These are phyloP conservation scores for Erethizon dorsatum DNA, from an alignment of 2,797 vertebrate genomes.

Conservation along the genomic window DNA sequence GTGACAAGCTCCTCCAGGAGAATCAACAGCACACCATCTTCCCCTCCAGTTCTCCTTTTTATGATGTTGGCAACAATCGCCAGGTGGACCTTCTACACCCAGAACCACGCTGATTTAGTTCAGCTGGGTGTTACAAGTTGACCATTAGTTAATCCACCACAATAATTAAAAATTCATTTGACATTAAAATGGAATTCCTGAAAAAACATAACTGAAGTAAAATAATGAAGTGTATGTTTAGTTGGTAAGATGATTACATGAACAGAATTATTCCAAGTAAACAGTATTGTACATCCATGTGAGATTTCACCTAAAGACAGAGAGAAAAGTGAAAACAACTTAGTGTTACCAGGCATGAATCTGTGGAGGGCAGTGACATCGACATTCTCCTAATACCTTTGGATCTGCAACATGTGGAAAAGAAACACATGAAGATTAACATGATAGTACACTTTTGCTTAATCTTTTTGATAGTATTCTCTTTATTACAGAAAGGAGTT, in stretches of 20 bases:
- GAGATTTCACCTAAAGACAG: neutral
- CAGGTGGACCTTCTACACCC: too few relatives aligned
- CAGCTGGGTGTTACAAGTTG: too few relatives aligned
- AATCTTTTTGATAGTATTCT: neutral
- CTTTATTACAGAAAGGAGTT: neutral
- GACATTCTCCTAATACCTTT: neutral
- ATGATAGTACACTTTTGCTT: neutral
- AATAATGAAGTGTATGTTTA: neutral
- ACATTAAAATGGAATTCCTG: too few relatives aligned
- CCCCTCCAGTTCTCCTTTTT: neutral
- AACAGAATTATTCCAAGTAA: neutral
- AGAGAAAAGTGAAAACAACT: neutral
- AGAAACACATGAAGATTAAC: neutral
- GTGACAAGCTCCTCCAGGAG: neutral
- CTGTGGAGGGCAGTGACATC: neutral
- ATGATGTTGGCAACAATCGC: neutral
- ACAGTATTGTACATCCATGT: neutral
- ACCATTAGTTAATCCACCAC: too few relatives aligned
- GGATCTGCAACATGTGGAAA: neutral
- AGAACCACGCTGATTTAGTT: neutral
- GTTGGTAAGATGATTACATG: neutral
- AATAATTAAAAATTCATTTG: neutral
- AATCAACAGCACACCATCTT: neutral
- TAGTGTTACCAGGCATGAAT: neutral
- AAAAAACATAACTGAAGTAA: neutral